A percentile compares a stretch with the other conserved stretches of the same genome.
These are phyloP conservation scores for Plecturocebus donacophilus DNA, from an alignment of 2,113 vertebrate genomes.

Conservation along the genomic window DNA sequence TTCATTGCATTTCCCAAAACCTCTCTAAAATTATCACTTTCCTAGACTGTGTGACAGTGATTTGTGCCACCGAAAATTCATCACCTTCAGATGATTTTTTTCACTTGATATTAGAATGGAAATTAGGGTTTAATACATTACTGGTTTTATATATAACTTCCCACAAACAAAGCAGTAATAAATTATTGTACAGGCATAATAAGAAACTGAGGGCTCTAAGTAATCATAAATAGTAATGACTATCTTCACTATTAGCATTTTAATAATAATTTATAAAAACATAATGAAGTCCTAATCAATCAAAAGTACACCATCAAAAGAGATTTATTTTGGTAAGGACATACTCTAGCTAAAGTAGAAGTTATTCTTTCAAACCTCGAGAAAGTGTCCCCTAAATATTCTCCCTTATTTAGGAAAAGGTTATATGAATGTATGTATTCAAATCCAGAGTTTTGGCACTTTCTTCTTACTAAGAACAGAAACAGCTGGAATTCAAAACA, in stretches of 20 bases:
- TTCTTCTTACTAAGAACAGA: conserved; percentile 7
- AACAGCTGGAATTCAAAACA: conserved; percentile 55
- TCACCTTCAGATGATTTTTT: conserved; percentile 37
- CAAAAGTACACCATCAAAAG: neutral
- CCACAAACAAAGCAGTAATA: conserved; percentile 56
- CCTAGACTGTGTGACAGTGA: conserved; percentile 55
- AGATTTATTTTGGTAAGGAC: neutral
- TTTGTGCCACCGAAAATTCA: conserved; percentile 13
- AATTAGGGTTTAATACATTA: conserved; percentile 41
- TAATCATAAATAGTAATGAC: conserved; percentile 51
- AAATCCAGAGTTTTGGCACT: neutral
- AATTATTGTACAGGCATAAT: conserved; percentile 34
- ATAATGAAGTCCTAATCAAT: conserved; percentile 22
- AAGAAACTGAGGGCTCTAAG: neutral
- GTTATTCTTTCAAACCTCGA: conserved; percentile 15
- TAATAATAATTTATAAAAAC: conserved; percentile 60
- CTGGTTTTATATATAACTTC: conserved; percentile 17
- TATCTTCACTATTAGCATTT: conserved; percentile 57
- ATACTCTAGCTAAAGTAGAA: neutral
- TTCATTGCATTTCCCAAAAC: conserved; percentile 56
- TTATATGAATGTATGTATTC: neutral
- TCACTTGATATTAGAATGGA: conserved; percentile 26
- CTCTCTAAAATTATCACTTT: conserved; percentile 72
- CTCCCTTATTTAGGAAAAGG: neutral
- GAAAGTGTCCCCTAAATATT: neutral